Percentiles rank a stretch among this genome's conserved stretches.
Evolutionary conservation across 2,888 invertebrate species (phyloP).

Genomic region (Tipula lateralis): DNA sequence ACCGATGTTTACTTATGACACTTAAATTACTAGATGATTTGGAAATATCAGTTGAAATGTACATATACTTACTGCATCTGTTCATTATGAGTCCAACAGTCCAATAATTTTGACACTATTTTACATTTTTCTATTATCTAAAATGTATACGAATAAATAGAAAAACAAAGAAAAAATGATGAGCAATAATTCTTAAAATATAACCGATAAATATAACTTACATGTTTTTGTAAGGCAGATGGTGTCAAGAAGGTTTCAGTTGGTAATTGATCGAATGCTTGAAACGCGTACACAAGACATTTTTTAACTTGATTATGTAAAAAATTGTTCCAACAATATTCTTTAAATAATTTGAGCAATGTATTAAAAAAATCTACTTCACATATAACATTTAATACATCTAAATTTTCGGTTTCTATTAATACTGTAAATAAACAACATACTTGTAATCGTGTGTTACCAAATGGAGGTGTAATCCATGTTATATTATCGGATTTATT

Average conservation of each 20-base stretch:
- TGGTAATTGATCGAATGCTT: conserved; percentile 42
- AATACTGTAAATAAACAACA: conserved; percentile 73
- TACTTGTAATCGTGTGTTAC: conserved; percentile 73
- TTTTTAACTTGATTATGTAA: conserved; percentile 85
- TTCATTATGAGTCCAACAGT: conserved; percentile 76
- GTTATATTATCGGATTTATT: conserved; percentile 43
- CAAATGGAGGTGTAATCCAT: conserved; percentile 70
- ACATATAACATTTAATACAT: conserved; percentile 60
- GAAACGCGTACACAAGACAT: conserved; percentile 68
- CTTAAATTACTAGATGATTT: too few species aligned
- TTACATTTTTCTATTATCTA: conserved; percentile 76
- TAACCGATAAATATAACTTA: conserved; percentile 42
- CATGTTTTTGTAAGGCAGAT: conserved; percentile 55
- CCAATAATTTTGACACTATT: conserved; percentile 72
- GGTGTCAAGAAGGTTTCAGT: conserved; percentile 43
- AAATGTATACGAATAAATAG: background rate
- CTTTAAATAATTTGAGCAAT: conserved; percentile 81
- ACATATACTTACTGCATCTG: conserved; percentile 63
- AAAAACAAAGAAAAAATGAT: conserved; percentile 38
- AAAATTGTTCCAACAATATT: conserved; percentile 91
- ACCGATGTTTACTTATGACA: too few species aligned
- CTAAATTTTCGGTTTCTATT: conserved; percentile 65
- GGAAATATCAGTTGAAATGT: background rate
- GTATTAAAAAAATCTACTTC: conserved; percentile 56
- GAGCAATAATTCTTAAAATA: background rate